Base-by-base conservation (phyloP, 2,888 invertebrate species). In the Dinocampus coccinellae region DNA sequence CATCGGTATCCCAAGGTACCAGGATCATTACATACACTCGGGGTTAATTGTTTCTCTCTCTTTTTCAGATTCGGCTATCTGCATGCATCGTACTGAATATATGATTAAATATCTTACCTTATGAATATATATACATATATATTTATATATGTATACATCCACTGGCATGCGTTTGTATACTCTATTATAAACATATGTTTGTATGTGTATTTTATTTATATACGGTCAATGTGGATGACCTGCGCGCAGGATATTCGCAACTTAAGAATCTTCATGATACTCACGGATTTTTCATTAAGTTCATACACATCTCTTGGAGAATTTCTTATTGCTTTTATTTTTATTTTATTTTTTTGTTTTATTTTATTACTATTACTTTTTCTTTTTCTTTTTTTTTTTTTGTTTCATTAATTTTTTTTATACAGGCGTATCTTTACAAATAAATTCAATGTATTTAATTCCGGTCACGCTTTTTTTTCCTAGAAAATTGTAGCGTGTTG, bases 11-110 rank as follows among this genome's bases (percentile, higher is more conserved):
- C 67, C 42, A 10, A 69, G 66, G 39, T 39, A 66, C 42, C 65
- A 66, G 42, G 64, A 74, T 69, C 70, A 76, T 73, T 74, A 74
- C 66, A 47, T 52, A 61, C 39, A 10, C 53, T 64, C n/a, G n/a
- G 64, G 57, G 65, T 42, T 60, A 60, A 36, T 60, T 70, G 68
- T 61, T 53, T 66, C 72, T 73, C 65, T 63, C 62, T 70, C 61
- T 24, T 47, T 57, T 42, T 62, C 60, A 65, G 53, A 53, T 63
- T 55, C 62, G 42, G 62, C 39, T 42, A 42, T 64, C 57, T n/a
- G 70, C 64, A 57, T 69, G 57, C 64, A 55, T n/a, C 66, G 39
- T 66, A 57, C 66, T 66, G 57, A 24, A 66, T 66, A 57, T 66
- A 66, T 66, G 57, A 66, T 66, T 66, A 66, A 66, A 66, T 66